phyloP scores from a whole-genome alignment of 2,888 invertebrate genomes.

The Nowickia ferox region DNA sequence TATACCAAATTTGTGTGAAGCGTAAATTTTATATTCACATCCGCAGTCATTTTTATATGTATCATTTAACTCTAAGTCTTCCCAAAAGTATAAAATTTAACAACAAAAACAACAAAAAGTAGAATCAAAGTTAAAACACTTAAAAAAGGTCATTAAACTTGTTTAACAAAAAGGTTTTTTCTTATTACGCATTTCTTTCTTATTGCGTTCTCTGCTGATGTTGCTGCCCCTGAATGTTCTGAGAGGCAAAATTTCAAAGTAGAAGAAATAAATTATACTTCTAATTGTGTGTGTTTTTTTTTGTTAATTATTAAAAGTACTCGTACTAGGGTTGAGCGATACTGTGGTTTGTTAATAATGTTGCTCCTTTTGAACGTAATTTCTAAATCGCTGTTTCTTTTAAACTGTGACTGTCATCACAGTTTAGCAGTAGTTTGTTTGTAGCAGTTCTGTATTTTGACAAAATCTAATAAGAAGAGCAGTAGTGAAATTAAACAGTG shows the following conservation, averaged over 20 bases:
- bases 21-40: slow-evolving; percentile 17
- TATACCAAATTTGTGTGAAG: not conserved
- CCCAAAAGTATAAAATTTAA: not conserved
- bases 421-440: no score
- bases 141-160: slow-evolving; percentile 50
- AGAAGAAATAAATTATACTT: slow-evolving; percentile 12
- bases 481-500: no score
- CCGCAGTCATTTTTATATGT: slow-evolving; percentile 8
- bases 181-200: not conserved
- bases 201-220: not conserved
- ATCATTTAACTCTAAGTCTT: slow-evolving; percentile 26
- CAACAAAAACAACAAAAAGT: not conserved
- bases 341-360: no score
- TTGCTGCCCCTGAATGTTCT: not conserved
- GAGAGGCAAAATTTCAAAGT: not conserved
- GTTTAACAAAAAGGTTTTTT: slow-evolving; percentile 23
- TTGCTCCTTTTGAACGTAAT: no score
- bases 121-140: slow-evolving; percentile 13
- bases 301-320: slow-evolving; percentile 52
- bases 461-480: no score
- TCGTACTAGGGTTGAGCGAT: no score
- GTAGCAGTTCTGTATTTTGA: no score
- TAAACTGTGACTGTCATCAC: no score
- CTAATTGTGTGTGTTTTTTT: slow-evolving; percentile 14
- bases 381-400: no score